These are phyloP conservation scores for Aphelocoma californica DNA, from an alignment of 2,797 vertebrate genomes.

Conservation along the genomic window DNA sequence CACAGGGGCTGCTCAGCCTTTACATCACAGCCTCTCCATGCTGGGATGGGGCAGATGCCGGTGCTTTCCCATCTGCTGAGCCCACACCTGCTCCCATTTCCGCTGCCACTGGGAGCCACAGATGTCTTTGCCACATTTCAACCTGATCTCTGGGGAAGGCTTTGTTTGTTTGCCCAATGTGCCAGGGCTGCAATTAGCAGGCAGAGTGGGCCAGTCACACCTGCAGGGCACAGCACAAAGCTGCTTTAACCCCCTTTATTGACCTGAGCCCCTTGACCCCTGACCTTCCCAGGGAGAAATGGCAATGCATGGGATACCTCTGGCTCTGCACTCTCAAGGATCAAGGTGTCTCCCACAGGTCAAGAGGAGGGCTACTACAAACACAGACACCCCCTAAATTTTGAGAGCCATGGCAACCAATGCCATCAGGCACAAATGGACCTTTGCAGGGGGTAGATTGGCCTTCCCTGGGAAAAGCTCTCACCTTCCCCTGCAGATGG, in stretches of 20 bases:
- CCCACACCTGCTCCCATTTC: not conserved
- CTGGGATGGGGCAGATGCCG: not conserved
- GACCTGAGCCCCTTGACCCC: not conserved
- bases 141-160: not conserved
- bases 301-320: not conserved
- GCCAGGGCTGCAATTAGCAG: not conserved
- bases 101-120: not conserved
- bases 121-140: not conserved
- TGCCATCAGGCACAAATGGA: not conserved
- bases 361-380: rapidly evolving
- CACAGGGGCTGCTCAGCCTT: not conserved
- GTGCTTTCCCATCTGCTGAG: not conserved
- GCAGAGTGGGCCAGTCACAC: not conserved
- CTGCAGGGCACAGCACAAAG: not conserved
- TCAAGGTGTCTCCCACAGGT: not conserved
- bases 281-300: not conserved
- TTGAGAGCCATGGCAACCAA: rapidly evolving
- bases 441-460: not conserved
- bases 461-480: not conserved
- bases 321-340: not conserved
- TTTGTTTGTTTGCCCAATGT: not conserved
- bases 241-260: not conserved
- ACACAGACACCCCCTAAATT: not conserved
- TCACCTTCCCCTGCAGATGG: not conserved
- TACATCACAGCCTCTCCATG: not conserved